Evolutionary conservation across 2,888 invertebrate species (phyloP), one percentile per base, ranked within the genome.

Genomic region (Hydroisotoma schaefferi): DNA sequence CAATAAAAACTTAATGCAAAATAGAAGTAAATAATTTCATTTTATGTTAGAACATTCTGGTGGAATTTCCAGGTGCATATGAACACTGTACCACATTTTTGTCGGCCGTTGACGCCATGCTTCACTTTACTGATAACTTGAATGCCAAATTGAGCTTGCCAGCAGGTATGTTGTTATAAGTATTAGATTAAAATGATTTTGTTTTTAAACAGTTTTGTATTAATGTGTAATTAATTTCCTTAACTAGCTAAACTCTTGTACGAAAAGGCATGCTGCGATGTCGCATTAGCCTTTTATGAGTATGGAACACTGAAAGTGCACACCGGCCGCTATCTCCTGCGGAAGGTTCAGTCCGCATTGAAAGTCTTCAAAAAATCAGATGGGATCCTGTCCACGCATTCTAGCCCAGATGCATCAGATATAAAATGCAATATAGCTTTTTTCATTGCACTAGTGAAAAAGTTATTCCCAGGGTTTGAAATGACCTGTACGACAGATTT

Each of bases 21-120:
- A 43, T 43, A 6, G 18, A 43, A 20, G n/a, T 10, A 43, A 15
- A 33, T 33, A 33, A 33, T 33, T 33, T 33, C 33, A 33, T 33
- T 33, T 6, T 33, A 15, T 40, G 15, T 40, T 40, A 40, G 26
- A 12, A 33, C 33, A 33, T 10, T 33, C 33, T 33, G 15, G 20
- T n/a, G 6, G 6, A 43, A 6, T 43, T 43, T 43, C n/a, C 43
- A 43, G 43, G 49, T 23, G 49, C 49, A 18, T 49, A 49, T 27
- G 49, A 49, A 27, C 28, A 49, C 18, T 49, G 49, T 28, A n/a
- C 18, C 26, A 25, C 20, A 2, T 23, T 49, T 5, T 28, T 27
- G 26, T 12, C 26, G 8, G 4, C 27, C 15, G 49, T 28, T 28
- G 49, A 28, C 6, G 4, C 49, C n/a, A 26, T 49, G 49, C 26